phyloP scores from a whole-genome alignment of 2,113 vertebrate genomes.

The Sebastes schlegelii region DNA sequence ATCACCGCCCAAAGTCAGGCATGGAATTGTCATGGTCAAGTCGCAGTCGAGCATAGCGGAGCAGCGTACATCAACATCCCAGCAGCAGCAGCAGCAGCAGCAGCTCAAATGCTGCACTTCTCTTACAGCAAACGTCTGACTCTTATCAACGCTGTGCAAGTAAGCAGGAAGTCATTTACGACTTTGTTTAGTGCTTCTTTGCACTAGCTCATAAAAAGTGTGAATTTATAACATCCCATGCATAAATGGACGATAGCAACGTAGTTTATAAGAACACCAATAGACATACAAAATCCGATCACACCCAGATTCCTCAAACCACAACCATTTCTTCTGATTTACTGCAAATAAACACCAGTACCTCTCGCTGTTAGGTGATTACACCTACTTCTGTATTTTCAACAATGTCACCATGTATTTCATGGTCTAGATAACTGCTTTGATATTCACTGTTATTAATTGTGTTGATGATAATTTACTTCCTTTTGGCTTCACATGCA shows the following conservation, averaged over 20 bases:
- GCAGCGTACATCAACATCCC: slow-evolving; percentile 39
- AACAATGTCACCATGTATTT: slow-evolving; percentile 34
- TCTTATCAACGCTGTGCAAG: slow-evolving; percentile 52
- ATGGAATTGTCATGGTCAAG: slow-evolving; percentile 36
- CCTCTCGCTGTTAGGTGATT: neutral
- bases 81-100: slow-evolving; percentile 48
- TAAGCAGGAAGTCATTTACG: slow-evolving; percentile 67
- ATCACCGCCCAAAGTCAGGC: slow-evolving; percentile 30
- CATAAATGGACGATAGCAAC: slow-evolving; percentile 43
- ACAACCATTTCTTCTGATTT: slow-evolving; percentile 39
- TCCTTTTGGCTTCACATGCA: slow-evolving; percentile 47
- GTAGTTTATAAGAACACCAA: slow-evolving; percentile 37
- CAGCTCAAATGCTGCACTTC: slow-evolving; percentile 8
- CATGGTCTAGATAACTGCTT: slow-evolving; percentile 23
- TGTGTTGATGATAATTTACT: slow-evolving; percentile 33
- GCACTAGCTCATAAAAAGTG: slow-evolving; percentile 57
- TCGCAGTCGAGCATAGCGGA: slow-evolving; percentile 5
- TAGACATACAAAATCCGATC: slow-evolving; percentile 17
- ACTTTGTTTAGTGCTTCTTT: slow-evolving; percentile 55
- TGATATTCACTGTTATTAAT: slow-evolving; percentile 48
- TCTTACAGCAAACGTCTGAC: slow-evolving; percentile 40
- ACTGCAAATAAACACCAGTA: slow-evolving; percentile 47
- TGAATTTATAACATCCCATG: slow-evolving; percentile 54
- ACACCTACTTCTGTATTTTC: slow-evolving; percentile 37
- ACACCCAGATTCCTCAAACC: slow-evolving; percentile 18